Evolutionary conservation across 2,888 invertebrate species (phyloP).

Genomic region (Caenorhabditis sinica): DNA sequence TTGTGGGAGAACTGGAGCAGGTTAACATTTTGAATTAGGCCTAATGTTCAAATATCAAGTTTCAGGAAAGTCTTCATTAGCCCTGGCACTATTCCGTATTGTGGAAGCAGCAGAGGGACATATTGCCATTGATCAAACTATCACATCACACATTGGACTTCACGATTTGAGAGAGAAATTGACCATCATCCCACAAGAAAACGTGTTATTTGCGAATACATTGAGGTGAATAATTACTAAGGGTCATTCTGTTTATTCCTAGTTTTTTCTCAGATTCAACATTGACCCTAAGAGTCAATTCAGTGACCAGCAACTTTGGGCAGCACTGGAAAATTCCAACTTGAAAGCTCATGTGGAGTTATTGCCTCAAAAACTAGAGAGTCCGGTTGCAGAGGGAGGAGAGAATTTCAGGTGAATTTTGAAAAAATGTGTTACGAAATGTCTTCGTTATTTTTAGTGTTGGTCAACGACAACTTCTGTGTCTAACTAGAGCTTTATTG

Average conservation of each 20-base stretch:
- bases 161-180: slow-evolving; percentile 91
- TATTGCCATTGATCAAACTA: slow-evolving; percentile 79
- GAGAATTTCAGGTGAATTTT: slow-evolving; percentile 87
- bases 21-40: slow-evolving; percentile 33
- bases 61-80: slow-evolving; percentile 81
- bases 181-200: slow-evolving; percentile 88
- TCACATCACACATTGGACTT: slow-evolving; percentile 87
- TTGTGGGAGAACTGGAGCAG: slow-evolving; percentile 85
- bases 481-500: slow-evolving; percentile 85
- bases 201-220: slow-evolving; percentile 60
- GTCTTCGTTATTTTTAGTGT: slow-evolving; percentile 83
- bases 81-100: slow-evolving; percentile 83
- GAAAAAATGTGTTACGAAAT: too few relatives aligned
- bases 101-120: slow-evolving; percentile 80
- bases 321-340: slow-evolving; percentile 71
- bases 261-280: slow-evolving; percentile 94
- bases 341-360: slow-evolving; percentile 69
- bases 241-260: too few relatives aligned
- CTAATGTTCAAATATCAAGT: neutral
- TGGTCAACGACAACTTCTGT: slow-evolving; percentile 85
- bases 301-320: slow-evolving; percentile 71
- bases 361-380: slow-evolving; percentile 87
- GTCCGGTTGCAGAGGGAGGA: slow-evolving; percentile 93
- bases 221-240: too few relatives aligned
- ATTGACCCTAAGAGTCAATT: slow-evolving; percentile 91